A percentile compares a stretch with the other conserved stretches of the same genome.
These are phyloP conservation scores for Sisyra terminalis DNA, from an alignment of 2,888 invertebrate genomes.

Conservation along the genomic window DNA sequence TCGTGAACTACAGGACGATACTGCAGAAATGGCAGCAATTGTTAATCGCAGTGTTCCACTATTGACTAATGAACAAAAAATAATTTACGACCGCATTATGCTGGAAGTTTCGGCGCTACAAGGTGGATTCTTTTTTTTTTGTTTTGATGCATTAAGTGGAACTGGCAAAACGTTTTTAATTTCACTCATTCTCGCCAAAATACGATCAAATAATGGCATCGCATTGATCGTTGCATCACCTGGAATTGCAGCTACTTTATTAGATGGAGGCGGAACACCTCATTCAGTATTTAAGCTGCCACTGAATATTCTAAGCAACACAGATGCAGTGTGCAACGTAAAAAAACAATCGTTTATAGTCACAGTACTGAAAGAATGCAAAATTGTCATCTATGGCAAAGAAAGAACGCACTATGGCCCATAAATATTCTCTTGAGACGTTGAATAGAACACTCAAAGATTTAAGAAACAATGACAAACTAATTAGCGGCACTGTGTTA, in stretches of 20 bases:
- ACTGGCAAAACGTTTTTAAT: constrained; percentile 10
- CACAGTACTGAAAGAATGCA: constrained; percentile 15
- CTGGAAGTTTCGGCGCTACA: constrained; percentile 10
- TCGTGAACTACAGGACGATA: constrained; percentile 12
- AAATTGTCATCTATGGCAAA: constrained; percentile 12
- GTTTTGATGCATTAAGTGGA: background rate
- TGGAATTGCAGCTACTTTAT: no score
- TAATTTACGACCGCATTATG: constrained; percentile 12
- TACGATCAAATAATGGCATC: no score
- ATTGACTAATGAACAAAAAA: constrained; percentile 13
- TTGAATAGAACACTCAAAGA: no score
- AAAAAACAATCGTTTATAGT: constrained; percentile 17
- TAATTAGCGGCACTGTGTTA: no score
- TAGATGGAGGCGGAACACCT: background rate
- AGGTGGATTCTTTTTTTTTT: constrained; percentile 13
- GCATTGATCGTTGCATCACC: no score
- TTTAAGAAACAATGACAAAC: no score
- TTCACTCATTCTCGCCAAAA: constrained; percentile 13
- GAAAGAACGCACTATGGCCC: constrained; percentile 4
- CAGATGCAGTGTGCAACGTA: constrained; percentile 16
- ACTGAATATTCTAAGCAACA: constrained; percentile 15
- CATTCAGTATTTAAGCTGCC: constrained; percentile 13
- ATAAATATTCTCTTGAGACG: constrained; percentile 2
- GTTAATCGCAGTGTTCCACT: constrained; percentile 12
- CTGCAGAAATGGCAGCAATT: constrained; percentile 10